phyloP scores from a whole-genome alignment of 2,113 vertebrate genomes.

The Piprites chloris region DNA sequence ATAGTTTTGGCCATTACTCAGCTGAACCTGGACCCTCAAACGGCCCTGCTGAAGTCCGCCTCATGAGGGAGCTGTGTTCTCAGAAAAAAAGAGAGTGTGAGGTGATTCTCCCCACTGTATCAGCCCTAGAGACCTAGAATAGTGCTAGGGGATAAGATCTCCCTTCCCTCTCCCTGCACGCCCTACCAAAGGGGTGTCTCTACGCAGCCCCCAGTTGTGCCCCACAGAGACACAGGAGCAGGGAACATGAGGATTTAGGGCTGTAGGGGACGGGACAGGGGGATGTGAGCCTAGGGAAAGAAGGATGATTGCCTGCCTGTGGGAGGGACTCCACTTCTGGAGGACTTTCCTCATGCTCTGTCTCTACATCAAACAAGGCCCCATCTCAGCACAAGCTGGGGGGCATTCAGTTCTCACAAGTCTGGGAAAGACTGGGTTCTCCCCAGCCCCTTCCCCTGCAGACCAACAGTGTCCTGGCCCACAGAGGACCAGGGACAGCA shows the following conservation, averaged over 20 bases:
- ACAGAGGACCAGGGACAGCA: too few relatives aligned
- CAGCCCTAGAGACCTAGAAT: neutral
- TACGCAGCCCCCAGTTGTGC: neutral
- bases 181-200: neutral
- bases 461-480: neutral
- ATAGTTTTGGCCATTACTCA: neutral
- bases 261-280: neutral
- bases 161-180: neutral
- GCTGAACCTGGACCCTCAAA: neutral
- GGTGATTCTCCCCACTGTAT: accelerated
- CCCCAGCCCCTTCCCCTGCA: neutral
- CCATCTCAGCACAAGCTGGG: neutral
- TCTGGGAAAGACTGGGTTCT: neutral
- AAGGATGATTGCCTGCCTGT: neutral
- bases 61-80: neutral
- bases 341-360: neutral
- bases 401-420: neutral
- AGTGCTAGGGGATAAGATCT: neutral
- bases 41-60: neutral
- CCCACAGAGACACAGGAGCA: neutral
- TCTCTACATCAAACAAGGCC: too few relatives aligned
- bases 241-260: neutral
- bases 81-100: neutral
- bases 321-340: neutral
- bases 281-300: accelerated